Percentiles rank a stretch among this genome's conserved stretches.
phyloP scores from a whole-genome alignment of 92 coral and sea anemone species.

The Porites cylindrica region DNA sequence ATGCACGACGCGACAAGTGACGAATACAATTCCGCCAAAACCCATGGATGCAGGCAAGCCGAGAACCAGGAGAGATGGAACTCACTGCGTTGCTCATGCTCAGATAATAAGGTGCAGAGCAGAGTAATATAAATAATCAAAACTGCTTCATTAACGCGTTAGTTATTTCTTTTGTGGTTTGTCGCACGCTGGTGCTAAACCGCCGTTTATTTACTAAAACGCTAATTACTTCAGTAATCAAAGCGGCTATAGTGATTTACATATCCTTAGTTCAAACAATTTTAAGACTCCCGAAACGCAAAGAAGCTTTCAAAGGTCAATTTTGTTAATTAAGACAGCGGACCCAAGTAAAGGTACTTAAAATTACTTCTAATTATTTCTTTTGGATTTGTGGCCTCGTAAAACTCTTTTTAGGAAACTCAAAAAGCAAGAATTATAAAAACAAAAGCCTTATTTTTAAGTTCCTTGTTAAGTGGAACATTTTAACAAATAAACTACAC shows the following conservation, averaged over 20 bases:
- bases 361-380: background rate
- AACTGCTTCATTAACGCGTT: background rate
- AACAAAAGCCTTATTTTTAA: conserved; percentile 10
- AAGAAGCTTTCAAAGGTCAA: background rate
- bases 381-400: background rate
- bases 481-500: conserved; percentile 1
- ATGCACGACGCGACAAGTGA: background rate
- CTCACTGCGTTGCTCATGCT: background rate
- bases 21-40: background rate
- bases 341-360: background rate
- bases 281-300: conserved; percentile 18
- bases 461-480: background rate
- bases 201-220: conserved; percentile 28
- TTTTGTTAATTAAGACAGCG: background rate
- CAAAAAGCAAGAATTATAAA: background rate
- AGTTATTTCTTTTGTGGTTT: conserved; percentile 30
- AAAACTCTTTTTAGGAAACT: background rate
- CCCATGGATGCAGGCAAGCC: background rate
- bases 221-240: conserved; percentile 40
- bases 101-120: background rate
- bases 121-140: background rate
- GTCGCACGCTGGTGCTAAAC: conserved; percentile 23
- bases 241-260: conserved; percentile 5
- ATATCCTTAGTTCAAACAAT: conserved; percentile 16
- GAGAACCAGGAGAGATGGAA: background rate